These are phyloP conservation scores for Maconellicoccus hirsutus DNA, from an alignment of 1,140 invertebrate genomes.

Conservation along the genomic window DNA sequence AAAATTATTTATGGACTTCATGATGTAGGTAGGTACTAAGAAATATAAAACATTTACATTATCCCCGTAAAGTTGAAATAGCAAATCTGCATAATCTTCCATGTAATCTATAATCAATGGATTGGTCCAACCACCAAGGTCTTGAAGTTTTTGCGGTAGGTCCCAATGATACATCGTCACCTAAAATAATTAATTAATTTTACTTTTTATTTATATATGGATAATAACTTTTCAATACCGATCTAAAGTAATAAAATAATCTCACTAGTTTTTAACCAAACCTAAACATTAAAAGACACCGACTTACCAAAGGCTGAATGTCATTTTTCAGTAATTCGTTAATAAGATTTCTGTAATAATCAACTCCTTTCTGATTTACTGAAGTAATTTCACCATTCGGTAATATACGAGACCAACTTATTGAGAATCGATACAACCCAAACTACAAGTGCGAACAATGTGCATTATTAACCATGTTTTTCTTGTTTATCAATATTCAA, in stretches of 20 bases:
- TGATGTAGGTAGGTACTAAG: not conserved
- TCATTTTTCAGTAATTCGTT: slow-evolving; percentile 42
- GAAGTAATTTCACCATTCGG: slow-evolving; percentile 46
- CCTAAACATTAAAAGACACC: too few species aligned
- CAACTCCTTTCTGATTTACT: slow-evolving; percentile 47
- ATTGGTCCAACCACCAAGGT: slow-evolving; percentile 49
- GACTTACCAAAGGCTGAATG: slow-evolving; percentile 41
- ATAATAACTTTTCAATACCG: slow-evolving; percentile 49
- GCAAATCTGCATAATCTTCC: slow-evolving; percentile 40
- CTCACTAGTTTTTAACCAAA: too few species aligned
- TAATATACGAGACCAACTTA: slow-evolving; percentile 53
- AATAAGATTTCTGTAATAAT: slow-evolving; percentile 53
- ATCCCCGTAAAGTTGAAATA: slow-evolving; percentile 41
- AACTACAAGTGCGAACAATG: too few species aligned
- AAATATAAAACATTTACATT: too few species aligned
- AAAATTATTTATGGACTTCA: slow-evolving; percentile 25
- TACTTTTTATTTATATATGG: not conserved
- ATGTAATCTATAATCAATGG: slow-evolving; percentile 43
- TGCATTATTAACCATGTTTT: too few species aligned
- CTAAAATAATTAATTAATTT: slow-evolving; percentile 22
- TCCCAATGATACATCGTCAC: slow-evolving; percentile 45
- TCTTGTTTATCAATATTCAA: too few species aligned
- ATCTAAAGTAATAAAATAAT: too few species aligned
- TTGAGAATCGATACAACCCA: slow-evolving; percentile 54
- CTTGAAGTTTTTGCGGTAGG: slow-evolving; percentile 39